These are phyloP conservation scores for Periophthalmodon schlosseri DNA, from an alignment of 2,113 vertebrate species.

Conservation along the genomic window DNA sequence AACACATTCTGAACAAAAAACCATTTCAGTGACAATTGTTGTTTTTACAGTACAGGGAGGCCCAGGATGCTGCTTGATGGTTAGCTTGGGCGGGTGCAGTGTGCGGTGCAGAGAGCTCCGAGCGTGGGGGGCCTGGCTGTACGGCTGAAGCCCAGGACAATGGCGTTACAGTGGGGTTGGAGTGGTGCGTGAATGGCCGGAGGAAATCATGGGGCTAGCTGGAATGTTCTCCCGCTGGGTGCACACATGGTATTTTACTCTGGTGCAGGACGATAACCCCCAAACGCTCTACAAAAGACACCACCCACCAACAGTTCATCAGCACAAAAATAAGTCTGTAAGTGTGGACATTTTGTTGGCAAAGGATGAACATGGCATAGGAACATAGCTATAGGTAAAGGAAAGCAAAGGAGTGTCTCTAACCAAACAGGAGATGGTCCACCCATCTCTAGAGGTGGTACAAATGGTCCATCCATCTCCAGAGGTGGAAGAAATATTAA, in stretches of 20 bases:
- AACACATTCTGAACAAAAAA: background rate
- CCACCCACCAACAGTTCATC: slow-evolving; percentile 51
- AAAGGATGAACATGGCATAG: slow-evolving; percentile 23
- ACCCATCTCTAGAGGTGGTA: background rate
- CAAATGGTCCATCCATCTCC: background rate
- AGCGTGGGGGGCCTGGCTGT: slow-evolving; percentile 59
- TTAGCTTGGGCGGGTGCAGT: slow-evolving; percentile 64
- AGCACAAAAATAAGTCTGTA: slow-evolving; percentile 48
- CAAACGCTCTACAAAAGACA: slow-evolving; percentile 46
- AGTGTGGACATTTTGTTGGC: slow-evolving; percentile 25
- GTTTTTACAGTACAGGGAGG: background rate
- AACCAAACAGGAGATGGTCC: background rate
- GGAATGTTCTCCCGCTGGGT: slow-evolving; percentile 90
- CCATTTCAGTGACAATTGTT: background rate
- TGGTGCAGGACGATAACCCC: slow-evolving; percentile 65
- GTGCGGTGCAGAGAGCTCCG: slow-evolving; percentile 64
- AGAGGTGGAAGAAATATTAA: background rate
- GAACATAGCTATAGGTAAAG: slow-evolving; percentile 10
- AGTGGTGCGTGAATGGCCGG: slow-evolving; percentile 73
- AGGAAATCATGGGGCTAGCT: slow-evolving; percentile 81
- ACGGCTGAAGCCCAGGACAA: slow-evolving; percentile 68
- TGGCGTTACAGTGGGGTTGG: slow-evolving; percentile 74
- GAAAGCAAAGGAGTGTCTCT: background rate
- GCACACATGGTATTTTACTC: slow-evolving; percentile 87
- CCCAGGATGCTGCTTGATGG: slow-evolving; percentile 53